These are phyloP conservation scores for Narcine bancroftii DNA, from an alignment of 2,113 vertebrate species.

Conservation along the genomic window DNA sequence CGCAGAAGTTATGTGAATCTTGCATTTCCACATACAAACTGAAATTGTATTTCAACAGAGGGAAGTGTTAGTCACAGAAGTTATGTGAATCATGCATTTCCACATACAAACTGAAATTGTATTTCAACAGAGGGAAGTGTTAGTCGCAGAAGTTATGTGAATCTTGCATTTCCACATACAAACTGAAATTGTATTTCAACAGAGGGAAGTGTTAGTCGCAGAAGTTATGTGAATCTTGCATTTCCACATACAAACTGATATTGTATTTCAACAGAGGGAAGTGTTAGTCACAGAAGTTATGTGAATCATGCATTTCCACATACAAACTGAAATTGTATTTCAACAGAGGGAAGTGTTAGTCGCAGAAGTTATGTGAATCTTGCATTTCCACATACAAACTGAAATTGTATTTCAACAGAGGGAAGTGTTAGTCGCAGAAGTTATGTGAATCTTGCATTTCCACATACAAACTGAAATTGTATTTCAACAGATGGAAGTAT, in stretches of 20 bases:
- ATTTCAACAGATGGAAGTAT: too few species aligned
- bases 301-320: not conserved
- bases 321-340: too few species aligned
- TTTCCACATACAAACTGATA: not conserved
- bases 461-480: not conserved
- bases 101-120: not conserved
- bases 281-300: not conserved
- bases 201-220: too few species aligned
- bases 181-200: too few species aligned
- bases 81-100: not conserved
- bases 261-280: too few species aligned
- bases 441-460: not conserved
- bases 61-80: not conserved
- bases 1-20: not conserved
- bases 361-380: not conserved
- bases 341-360: too few species aligned
- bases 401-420: too few species aligned
- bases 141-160: not conserved
- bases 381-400: not conserved
- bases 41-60: too few species aligned
- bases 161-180: not conserved
- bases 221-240: not conserved
- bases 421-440: not conserved
- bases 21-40: not conserved
- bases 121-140: too few species aligned